phyloP scores from a whole-genome alignment of 2,888 invertebrate species.

The Conops quadrifasciatus region DNA sequence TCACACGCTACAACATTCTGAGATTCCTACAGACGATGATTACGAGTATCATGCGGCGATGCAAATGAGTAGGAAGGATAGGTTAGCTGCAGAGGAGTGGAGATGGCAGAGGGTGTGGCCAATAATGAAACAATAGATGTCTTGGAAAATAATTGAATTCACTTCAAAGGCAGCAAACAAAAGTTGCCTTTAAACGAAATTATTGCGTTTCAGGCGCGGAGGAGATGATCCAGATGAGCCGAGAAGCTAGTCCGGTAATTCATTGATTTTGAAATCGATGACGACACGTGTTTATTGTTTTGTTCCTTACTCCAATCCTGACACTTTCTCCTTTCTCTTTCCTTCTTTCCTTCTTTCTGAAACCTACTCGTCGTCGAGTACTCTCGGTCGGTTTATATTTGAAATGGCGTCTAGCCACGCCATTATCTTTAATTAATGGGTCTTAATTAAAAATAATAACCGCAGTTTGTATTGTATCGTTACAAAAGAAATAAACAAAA shows the following conservation, averaged over 20 bases:
- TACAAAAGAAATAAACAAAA: no score
- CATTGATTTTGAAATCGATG: neutral
- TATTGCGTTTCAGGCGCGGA: neutral
- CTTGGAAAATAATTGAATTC: neutral
- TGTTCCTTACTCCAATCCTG: neutral
- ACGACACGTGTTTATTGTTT: neutral
- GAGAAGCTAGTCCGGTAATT: neutral
- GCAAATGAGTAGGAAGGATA: no score
- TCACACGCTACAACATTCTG: conserved; percentile 28
- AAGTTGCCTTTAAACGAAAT: neutral
- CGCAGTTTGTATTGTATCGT: no score
- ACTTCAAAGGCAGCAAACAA: neutral
- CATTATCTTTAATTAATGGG: no score
- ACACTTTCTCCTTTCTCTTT: no score
- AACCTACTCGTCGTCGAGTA: no score
- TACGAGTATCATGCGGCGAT: neutral
- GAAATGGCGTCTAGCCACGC: no score
- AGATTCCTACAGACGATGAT: conserved; percentile 14
- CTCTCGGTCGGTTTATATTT: no score
- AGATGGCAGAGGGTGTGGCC: neutral
- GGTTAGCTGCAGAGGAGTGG: neutral
- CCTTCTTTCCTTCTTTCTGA: no score
- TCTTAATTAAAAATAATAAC: no score
- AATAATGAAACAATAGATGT: neutral
- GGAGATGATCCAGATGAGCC: neutral